Percentiles rank a stretch among this genome's conserved stretches.
Conservation (phyloP, 2,888 invertebrate species). For the Quadriops clusia region DNA sequence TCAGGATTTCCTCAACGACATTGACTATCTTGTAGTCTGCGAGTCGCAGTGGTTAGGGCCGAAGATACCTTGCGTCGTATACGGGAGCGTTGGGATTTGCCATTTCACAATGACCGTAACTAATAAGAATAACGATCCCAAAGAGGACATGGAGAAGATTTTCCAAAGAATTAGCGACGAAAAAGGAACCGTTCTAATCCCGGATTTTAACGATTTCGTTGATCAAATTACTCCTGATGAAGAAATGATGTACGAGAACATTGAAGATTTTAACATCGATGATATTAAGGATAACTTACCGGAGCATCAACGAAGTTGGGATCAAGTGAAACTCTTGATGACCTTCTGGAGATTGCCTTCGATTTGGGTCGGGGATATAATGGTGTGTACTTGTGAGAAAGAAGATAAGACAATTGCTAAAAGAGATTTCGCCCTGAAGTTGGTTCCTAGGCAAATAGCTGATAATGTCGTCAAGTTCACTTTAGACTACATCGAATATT, state of each 20-base stretch:
- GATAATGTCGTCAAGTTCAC: slow-evolving; percentile 20
- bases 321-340: slow-evolving; percentile 35
- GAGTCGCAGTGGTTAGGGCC: slow-evolving; percentile 37
- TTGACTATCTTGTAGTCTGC: slow-evolving; percentile 33
- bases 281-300: slow-evolving; percentile 22
- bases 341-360: slow-evolving; percentile 36
- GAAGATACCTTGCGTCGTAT: slow-evolving; percentile 36
- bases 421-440: slow-evolving; percentile 30
- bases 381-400: slow-evolving; percentile 31
- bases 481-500: slow-evolving; percentile 23
- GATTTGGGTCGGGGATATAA: slow-evolving; percentile 27
- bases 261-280: slow-evolving; percentile 28
- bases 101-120: slow-evolving; percentile 25
- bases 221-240: slow-evolving; percentile 38
- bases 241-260: slow-evolving; percentile 33
- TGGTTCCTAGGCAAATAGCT: slow-evolving; percentile 33
- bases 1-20: slow-evolving; percentile 29
- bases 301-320: slow-evolving; percentile 29
- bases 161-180: slow-evolving; percentile 27
- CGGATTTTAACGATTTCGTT: slow-evolving; percentile 33
- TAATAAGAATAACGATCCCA: slow-evolving; percentile 28
- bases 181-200: slow-evolving; percentile 30
- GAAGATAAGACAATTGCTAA: slow-evolving; percentile 27
- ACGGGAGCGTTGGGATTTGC: slow-evolving; percentile 36
- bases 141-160: slow-evolving; percentile 33